Base-by-base conservation (phyloP, 92 coral and sea anemone species). In the Galaxea fascicularis region DNA sequence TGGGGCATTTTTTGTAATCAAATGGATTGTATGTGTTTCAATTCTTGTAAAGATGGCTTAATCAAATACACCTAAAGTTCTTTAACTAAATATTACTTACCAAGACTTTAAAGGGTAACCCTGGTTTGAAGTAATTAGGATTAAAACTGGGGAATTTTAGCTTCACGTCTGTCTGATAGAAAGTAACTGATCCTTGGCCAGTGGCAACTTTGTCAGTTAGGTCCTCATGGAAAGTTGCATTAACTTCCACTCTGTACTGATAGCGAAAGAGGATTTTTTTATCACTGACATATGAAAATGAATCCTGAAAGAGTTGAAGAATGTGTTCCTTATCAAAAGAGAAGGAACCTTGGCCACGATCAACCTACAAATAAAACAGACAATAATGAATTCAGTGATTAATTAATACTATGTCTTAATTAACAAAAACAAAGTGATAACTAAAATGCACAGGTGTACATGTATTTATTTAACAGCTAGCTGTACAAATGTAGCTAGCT, bases 51-150 rank as follows among this genome's bases (percentile, higher is more conserved):
- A 35, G 2, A 35, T 35, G 41, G 41, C 41, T 2, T n/a, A 35
- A 35, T 35, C 41, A 35, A 35, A 35, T 35, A 6, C 6, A 35
- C 41, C 41, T 35, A 35, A 35, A 35, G 10, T 12, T 53, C 4
- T 1, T 53, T 53, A 12, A 9, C 10, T 12, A 1, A 53, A 53
- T 12, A 9, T 53, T 13, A 53, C 96, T 79, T 71, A 96, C 99
- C 95, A 92, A 22, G 13, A 86, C 95, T 27, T 71, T 77, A 64
- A 84, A 94, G 57, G 86, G 89, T 44, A 96, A 77, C 30, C 97
- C 96, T 4, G 98, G 95, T 68, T 94, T 96, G 80, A 88, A 96
- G 29, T 80, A 83, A 4, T 30, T 53, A 20, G 99, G 98, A 70
- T 95, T 96, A 65, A 87, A 87, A 20, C 87, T 77, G 1, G 98